Base-by-base conservation (phyloP, 2,113 vertebrate species). In the Petromus typicus region DNA sequence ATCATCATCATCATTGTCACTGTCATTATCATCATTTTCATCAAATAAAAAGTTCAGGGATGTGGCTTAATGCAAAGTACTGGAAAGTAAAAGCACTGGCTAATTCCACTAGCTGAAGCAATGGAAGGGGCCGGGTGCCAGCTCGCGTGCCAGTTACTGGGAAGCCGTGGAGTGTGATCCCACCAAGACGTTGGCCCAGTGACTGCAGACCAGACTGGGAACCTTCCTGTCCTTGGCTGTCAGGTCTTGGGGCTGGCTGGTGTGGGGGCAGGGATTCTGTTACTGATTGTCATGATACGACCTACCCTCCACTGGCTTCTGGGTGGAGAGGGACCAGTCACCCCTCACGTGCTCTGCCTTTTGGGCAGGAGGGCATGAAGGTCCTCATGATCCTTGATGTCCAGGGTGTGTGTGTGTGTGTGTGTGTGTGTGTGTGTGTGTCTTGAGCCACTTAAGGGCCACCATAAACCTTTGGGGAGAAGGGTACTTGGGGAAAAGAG, bases 121-220 rank as follows among this genome's bases (percentile, higher is more conserved):
- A 1, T 0, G 13, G 59, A 34, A 18, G 43, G 40, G 30, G 40
- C 56, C 1, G 32, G 7, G 7, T 2, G 0, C 0, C 0, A 69
- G 48, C 43, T 48, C 10, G 0, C 2, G 2, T 4, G 30, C 86
- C 7, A 25, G 11, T 14, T 30, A 14, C 69, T 17, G 0, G 0
- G 18, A 54, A 30, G 18, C 0, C 3, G 20, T 5, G 85, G 71
- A 7, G 61, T n/a, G 30, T 3, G 5, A 5, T 43, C 54, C 89
- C 34, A n/a, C 57, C 34, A 13, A 54, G 8, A 56, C 43, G 54
- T 34, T 16, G 3, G 5, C 59, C 18, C 18, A 32, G 10, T 23
- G 8, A 45, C 61, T 67, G 40, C 54, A 34, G 11, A 7, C 32
- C 22, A 10, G 9, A 48, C 54, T 37, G 3, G 0, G 45, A 84